Conservation (phyloP, 2,797 vertebrate genomes). For the Synaphobranchus kaupii region DNA sequence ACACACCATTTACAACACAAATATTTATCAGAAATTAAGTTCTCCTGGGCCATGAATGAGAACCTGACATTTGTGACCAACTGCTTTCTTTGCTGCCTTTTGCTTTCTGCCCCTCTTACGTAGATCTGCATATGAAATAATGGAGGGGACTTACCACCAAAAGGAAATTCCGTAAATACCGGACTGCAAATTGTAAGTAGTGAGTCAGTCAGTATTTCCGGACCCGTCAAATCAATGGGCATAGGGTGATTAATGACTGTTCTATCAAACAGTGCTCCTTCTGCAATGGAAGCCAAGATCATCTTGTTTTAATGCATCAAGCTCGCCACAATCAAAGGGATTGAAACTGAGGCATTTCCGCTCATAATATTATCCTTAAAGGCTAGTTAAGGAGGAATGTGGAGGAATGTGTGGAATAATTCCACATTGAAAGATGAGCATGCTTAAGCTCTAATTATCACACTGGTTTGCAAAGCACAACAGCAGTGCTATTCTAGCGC, state of each 20-base stretch:
- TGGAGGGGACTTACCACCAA: not conserved
- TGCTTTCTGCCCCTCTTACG: not conserved
- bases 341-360: not conserved
- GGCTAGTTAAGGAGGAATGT: too few species aligned
- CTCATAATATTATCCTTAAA: not conserved
- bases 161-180: not conserved
- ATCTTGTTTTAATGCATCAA: not conserved
- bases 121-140: not conserved
- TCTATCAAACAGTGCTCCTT: not conserved
- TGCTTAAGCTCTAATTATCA: not conserved
- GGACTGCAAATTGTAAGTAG: not conserved
- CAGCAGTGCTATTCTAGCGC: not conserved
- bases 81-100: not conserved
- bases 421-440: not conserved
- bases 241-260: not conserved
- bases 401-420: not conserved
- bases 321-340: not conserved
- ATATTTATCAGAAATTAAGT: constrained; percentile 8
- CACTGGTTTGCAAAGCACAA: not conserved
- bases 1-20: not conserved
- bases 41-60: not conserved
- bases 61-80: not conserved
- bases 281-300: not conserved
- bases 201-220: not conserved
- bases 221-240: not conserved